phyloP scores from a whole-genome alignment of 2,888 invertebrate species.

The Cyaniris semiargus region DNA sequence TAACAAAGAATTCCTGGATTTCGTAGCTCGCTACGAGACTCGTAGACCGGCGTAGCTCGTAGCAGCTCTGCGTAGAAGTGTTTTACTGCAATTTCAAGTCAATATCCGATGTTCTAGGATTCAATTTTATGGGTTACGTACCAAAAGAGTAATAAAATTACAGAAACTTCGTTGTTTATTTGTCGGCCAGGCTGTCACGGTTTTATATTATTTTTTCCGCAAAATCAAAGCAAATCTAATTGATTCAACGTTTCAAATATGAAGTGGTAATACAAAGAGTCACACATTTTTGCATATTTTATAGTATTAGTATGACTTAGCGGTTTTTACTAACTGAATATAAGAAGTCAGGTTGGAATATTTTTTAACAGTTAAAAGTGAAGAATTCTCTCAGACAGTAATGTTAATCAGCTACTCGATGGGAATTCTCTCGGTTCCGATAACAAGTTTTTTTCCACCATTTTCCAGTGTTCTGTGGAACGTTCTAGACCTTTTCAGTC shows the following conservation, averaged over 20 bases:
- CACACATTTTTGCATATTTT: too few species aligned
- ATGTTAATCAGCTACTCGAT: constrained; percentile 43
- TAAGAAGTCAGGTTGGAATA: background rate
- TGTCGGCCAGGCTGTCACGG: too few species aligned
- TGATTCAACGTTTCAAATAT: too few species aligned
- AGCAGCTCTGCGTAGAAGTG: background rate
- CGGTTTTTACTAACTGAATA: too few species aligned
- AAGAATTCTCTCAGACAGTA: constrained; percentile 34
- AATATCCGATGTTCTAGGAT: too few species aligned
- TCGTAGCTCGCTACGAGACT: background rate
- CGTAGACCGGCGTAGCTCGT: background rate
- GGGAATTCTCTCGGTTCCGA: constrained; percentile 37
- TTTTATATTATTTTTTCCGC: too few species aligned
- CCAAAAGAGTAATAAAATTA: too few species aligned
- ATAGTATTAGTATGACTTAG: too few species aligned
- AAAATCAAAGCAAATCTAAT: too few species aligned
- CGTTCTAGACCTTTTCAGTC: constrained; percentile 48
- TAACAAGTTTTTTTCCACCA: constrained; percentile 37
- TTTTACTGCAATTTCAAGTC: background rate
- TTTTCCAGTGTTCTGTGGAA: constrained; percentile 41
- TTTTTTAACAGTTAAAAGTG: background rate
- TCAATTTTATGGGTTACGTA: too few species aligned
- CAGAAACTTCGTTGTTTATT: too few species aligned
- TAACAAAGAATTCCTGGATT: background rate
- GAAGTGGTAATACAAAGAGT: too few species aligned